Conservation (phyloP, 2,797 vertebrate species). For the Eleutherodactylus coqui region DNA sequence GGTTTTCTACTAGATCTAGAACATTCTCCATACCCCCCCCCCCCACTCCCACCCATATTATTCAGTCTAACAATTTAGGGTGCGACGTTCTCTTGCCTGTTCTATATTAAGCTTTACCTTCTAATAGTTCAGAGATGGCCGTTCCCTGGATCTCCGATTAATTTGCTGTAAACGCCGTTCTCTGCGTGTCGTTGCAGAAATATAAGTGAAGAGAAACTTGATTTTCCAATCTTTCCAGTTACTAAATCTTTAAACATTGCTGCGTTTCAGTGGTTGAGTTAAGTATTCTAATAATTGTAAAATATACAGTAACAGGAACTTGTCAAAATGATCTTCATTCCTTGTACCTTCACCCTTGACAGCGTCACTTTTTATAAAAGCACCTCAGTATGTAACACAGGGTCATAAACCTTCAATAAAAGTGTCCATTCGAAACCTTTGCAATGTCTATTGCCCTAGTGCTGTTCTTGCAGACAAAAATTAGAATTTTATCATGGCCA, state of each 20-base stretch:
- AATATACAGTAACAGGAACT: background rate
- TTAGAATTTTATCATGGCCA: background rate
- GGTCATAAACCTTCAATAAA: background rate
- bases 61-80: constrained; percentile 12
- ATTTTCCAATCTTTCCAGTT: background rate
- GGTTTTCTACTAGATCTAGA: background rate
- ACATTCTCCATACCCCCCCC: background rate
- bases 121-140: background rate
- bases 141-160: background rate
- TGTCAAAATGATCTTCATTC: background rate
- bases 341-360: background rate
- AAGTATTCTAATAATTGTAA: background rate
- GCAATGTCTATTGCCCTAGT: background rate
- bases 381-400: background rate
- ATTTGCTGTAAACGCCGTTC: background rate
- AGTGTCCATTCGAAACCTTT: background rate
- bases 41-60: background rate
- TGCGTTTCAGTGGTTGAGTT: background rate
- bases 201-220: background rate
- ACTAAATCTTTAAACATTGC: background rate
- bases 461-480: background rate
- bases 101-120: background rate
- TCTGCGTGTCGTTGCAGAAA: background rate
- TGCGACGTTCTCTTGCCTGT: background rate
- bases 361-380: background rate